Evolutionary conservation across 2,113 vertebrate genomes (phyloP), one percentile per base, ranked within the genome.

Genomic region (Mohoua ochrocephala): DNA sequence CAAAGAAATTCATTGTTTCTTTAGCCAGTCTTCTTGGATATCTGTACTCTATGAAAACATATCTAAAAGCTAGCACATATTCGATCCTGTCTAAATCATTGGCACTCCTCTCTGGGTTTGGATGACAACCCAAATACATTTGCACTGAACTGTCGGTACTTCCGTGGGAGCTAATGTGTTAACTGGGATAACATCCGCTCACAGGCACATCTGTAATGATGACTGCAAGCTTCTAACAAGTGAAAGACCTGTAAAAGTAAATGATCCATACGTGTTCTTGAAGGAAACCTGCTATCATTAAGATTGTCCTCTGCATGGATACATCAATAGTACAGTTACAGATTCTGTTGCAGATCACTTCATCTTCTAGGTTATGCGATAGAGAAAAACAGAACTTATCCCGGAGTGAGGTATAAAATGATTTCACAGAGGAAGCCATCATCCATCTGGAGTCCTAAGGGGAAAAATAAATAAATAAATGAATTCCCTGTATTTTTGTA

Each of bases 261-360:
- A 96, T 95, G 90, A 90, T 37, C 41, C 90, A 90, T 49, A 47
- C 13, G 31, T 53, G 3, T 61, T 88, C 93, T 93, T 96, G 89
- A 65, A 94, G 69, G 59, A 95, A 93, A 44, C 82, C 61, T 89
- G 59, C 71, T 91, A 63, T 91, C 94, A 88, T 94, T 88, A 93
- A 69, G 33, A 93, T 92, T 50, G 3, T 39, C 39, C 89, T 95
- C 69, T 87, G 20, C 60, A 90, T 83, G 67, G 65, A 91, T 93
- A 89, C 89, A 68, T 93, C 83, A 94, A 80, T 92, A 96, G 35
- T 59, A 91, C 61, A 93, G 68, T 96, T 93, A 92, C 53, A 92
- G 91, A 86, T 94, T 95, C 89, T 89, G 76, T 31, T 95, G 87
- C 63, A 76, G 81, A 91, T 92, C 59, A 85, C 89, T 95, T 97